Evolutionary conservation across 2,797 vertebrate genomes (phyloP).

Genomic region (Pangasius djambal): DNA sequence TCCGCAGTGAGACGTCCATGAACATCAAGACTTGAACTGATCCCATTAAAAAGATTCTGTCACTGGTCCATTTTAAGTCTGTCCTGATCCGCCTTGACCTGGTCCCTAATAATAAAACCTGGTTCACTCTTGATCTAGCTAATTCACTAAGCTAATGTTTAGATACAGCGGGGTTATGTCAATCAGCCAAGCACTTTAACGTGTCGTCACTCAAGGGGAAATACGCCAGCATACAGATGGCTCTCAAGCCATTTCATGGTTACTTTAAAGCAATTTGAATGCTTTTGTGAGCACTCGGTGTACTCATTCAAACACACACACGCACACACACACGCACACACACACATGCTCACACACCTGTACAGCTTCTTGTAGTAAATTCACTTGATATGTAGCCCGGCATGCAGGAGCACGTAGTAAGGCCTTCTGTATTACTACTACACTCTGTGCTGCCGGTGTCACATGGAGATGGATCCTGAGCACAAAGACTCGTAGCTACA

Average conservation of each 20-base stretch:
- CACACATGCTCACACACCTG: slow-evolving; percentile 62
- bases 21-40: background rate
- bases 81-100: background rate
- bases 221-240: background rate
- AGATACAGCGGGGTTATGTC: background rate
- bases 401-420: slow-evolving; percentile 64
- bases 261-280: background rate
- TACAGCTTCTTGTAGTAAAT: slow-evolving; percentile 69
- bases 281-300: background rate
- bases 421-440: background rate
- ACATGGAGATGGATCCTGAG: slow-evolving; percentile 55
- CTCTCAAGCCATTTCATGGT: background rate
- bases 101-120: background rate
- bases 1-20: background rate
- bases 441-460: slow-evolving; percentile 61
- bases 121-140: background rate
- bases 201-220: background rate
- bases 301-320: background rate
- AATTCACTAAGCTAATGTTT: background rate
- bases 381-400: slow-evolving; percentile 58
- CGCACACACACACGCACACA: background rate
- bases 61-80: background rate
- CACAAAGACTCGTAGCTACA: slow-evolving; percentile 57
- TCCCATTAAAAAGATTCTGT: background rate
- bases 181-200: background rate